These are phyloP conservation scores for Hyles euphorbiae DNA, from an alignment of 1,140 invertebrate genomes.

Conservation along the genomic window DNA sequence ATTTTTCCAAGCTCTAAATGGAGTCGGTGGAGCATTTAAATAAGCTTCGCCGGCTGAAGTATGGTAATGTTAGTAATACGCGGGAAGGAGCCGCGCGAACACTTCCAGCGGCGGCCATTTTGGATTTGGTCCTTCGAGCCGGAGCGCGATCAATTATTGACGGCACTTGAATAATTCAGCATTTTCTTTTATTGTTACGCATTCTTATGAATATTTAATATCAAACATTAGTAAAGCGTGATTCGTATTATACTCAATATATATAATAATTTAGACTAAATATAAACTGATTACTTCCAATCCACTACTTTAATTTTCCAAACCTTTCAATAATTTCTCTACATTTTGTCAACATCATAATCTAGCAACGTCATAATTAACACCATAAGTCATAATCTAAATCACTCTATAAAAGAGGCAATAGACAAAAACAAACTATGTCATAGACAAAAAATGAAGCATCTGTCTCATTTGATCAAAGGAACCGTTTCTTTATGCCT, in stretches of 20 bases:
- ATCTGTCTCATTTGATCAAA: slow-evolving; percentile 26
- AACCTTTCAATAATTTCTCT: too few relatives aligned
- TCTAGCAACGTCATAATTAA: too few relatives aligned
- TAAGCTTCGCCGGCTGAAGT: slow-evolving; percentile 71
- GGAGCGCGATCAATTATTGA: slow-evolving; percentile 12
- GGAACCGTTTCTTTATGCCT: slow-evolving; percentile 29
- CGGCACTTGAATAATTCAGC: too few relatives aligned
- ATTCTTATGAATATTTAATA: neutral
- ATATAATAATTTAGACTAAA: too few relatives aligned
- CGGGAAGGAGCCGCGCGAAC: slow-evolving; percentile 53
- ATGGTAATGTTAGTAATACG: slow-evolving; percentile 74
- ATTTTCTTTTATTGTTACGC: too few relatives aligned
- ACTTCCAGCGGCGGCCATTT: slow-evolving; percentile 52
- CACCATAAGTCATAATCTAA: too few relatives aligned
- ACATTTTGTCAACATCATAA: too few relatives aligned
- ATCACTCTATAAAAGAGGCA: too few relatives aligned
- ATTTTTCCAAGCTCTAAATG: slow-evolving; percentile 75
- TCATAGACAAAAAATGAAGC: slow-evolving; percentile 2
- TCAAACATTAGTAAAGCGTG: too few relatives aligned
- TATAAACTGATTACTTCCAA: too few relatives aligned
- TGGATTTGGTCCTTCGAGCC: slow-evolving; percentile 38
- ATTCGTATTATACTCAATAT: too few relatives aligned
- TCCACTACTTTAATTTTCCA: too few relatives aligned
- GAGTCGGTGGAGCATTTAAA: slow-evolving; percentile 75
- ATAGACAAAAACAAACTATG: neutral